Base-by-base conservation (phyloP, 2,113 vertebrate genomes). In the Cisticola juncidis region DNA sequence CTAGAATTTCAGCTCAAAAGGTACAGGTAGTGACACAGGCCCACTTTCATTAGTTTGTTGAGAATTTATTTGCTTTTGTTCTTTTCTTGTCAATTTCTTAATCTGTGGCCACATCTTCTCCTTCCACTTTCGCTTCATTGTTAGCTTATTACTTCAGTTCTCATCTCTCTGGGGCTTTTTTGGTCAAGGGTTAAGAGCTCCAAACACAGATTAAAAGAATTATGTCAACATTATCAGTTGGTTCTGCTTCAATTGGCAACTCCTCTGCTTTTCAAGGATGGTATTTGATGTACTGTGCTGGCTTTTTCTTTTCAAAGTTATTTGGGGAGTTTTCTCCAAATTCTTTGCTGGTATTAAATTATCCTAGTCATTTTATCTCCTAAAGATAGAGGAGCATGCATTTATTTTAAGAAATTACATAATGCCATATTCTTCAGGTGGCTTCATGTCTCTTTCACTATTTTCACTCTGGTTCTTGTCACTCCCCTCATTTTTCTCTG, bases 401-500 rank as follows among this genome's bases (percentile, higher is more conserved):
- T 83, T 77, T 80, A 91, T 96, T 95, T 92, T 81, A 90, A 86
- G 83, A 77, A 78, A 94, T 96, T 95, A 76, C 16, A 64, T 91
- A 82, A 82, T 60, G 44, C 8, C 36, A 35, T 53, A 23, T 81
- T 84, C 44, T 88, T 93, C 90, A 95, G 51, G 68, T 91, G 56
- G 48, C 29, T 82, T 73, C 19, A 78, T 35, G n/a, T 47, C 53
- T 83, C 35, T 71, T 31, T 35, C 24, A 36, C 51, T 53, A 16
- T 36, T 82, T 91, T 88, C 2, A 2, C 58, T 82, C 68, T 58
- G 38, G 6, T 83, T 91, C 33, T 92, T 74, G 14, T 77, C 2
- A 48, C 92, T 93, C 12, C 3, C 17, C 18, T 51, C 7, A 57
- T 29, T 61, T 79, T 72, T 71, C 38, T 56, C 17, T 80, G 25